Percentiles rank a stretch among this genome's conserved stretches.
Conservation (phyloP, 1,140 invertebrate genomes). For the Leguminivora glycinivorella region DNA sequence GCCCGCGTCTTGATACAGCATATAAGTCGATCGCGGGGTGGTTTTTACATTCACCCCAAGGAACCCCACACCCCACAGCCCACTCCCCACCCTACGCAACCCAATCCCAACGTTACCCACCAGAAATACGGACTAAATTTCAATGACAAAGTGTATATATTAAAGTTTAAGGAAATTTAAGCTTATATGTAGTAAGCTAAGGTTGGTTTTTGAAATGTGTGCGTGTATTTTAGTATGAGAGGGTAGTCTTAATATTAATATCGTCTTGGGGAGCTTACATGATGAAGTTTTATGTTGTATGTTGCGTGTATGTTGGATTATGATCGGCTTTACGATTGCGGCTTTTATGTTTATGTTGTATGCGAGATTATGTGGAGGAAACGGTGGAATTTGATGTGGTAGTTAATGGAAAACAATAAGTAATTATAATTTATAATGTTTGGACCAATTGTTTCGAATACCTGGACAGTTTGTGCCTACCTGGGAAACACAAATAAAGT, state of each 20-base stretch:
- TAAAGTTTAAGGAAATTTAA: background rate
- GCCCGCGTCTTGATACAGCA: conserved; percentile 73
- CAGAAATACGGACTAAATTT: conserved; percentile 30
- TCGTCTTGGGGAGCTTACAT: conserved; percentile 70
- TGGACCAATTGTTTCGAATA: too few relatives aligned
- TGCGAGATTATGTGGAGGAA: conserved; percentile 8
- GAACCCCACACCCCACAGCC: conserved; percentile 55
- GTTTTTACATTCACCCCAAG: conserved; percentile 77
- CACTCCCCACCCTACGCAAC: conserved; percentile 32
- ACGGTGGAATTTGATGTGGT: background rate
- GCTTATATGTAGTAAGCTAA: background rate
- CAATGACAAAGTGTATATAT: background rate
- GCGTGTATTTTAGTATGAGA: background rate
- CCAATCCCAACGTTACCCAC: conserved; percentile 36
- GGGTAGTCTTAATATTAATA: conserved; percentile 77
- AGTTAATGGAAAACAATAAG: too few relatives aligned
- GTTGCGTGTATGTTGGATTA: conserved; percentile 51
- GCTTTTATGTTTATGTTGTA: conserved; percentile 24
- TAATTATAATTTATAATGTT: too few relatives aligned
- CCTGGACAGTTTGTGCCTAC: too few relatives aligned
- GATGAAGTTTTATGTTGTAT: conserved; percentile 65
- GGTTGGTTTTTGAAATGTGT: background rate
- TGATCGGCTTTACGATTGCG: conserved; percentile 53
- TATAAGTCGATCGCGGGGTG: conserved; percentile 79
- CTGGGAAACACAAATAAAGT: too few relatives aligned